These are phyloP conservation scores for Camptogramma bilineatum DNA, from an alignment of 2,888 invertebrate genomes.

Conservation along the genomic window DNA sequence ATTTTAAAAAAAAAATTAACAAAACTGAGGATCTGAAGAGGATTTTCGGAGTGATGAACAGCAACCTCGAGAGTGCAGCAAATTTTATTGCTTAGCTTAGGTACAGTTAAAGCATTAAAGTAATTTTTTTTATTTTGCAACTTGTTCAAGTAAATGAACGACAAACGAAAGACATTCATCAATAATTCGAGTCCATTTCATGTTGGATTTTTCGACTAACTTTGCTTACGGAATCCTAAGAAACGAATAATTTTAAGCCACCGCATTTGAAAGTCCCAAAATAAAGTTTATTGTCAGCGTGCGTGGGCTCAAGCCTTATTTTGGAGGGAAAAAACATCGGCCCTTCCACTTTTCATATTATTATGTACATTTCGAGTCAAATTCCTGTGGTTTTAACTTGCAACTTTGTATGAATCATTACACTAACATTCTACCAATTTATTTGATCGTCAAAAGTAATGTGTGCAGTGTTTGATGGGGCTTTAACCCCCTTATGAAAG, in stretches of 20 bases:
- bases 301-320: constrained; percentile 56
- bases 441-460: constrained; percentile 2
- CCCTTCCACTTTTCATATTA: constrained; percentile 46
- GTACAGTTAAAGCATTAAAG: no score
- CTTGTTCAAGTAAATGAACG: no score
- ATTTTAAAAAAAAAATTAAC: no score
- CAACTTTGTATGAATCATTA: constrained; percentile 40
- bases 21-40: no score
- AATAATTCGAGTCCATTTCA: no score
- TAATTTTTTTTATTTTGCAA: no score
- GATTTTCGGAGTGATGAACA: no score
- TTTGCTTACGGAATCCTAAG: constrained; percentile 34
- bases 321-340: constrained; percentile 28
- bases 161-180: no score
- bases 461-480: background rate
- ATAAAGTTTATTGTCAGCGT: constrained; percentile 75
- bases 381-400: constrained; percentile 37
- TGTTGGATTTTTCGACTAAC: background rate
- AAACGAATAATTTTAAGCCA: constrained; percentile 65
- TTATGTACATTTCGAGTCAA: constrained; percentile 20
- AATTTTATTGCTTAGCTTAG: no score
- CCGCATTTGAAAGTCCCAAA: constrained; percentile 67
- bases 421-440: constrained; percentile 7
- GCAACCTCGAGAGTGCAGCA: no score
- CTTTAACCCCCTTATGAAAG: no score